Evolutionary conservation across 2,888 invertebrate species (phyloP).

Genomic region (Papilio gigon): DNA sequence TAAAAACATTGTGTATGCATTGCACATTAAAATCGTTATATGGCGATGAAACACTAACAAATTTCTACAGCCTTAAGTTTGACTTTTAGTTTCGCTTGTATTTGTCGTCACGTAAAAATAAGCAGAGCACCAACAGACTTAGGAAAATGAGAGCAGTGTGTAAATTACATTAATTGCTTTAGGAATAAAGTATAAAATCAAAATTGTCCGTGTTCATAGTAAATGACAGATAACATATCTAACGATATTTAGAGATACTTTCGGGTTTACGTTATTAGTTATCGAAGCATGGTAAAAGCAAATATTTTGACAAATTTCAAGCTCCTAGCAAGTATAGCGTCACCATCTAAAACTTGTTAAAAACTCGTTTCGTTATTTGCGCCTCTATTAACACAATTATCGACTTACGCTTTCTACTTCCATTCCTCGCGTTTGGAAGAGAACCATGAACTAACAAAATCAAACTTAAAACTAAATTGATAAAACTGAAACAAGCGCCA

Average conservation of each 20-base stretch:
- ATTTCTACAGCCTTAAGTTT: too few relatives aligned
- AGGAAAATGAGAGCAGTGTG: too few relatives aligned
- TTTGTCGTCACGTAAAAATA: too few relatives aligned
- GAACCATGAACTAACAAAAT: slow-evolving; percentile 2
- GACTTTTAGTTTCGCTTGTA: too few relatives aligned
- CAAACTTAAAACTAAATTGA: not conserved
- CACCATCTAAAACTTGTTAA: slow-evolving; percentile 66
- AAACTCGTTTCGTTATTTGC: slow-evolving; percentile 57
- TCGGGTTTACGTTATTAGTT: slow-evolving; percentile 30
- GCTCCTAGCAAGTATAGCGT: slow-evolving; percentile 48
- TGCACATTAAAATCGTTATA: not conserved
- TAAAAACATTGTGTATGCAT: not conserved
- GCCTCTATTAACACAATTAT: slow-evolving; percentile 63
- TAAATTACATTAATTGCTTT: not conserved
- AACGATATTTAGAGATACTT: not conserved
- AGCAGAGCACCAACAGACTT: too few relatives aligned
- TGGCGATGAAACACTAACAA: too few relatives aligned
- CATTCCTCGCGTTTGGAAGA: slow-evolving; percentile 53
- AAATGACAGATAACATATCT: not conserved
- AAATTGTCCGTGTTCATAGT: not conserved
- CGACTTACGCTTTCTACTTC: slow-evolving; percentile 66
- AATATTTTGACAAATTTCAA: slow-evolving; percentile 41
- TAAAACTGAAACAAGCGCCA: not conserved
- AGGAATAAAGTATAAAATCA: not conserved
- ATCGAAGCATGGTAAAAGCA: slow-evolving; percentile 17